phyloP scores from a whole-genome alignment of 1,140 invertebrate species.

The Nasonia giraulti region DNA sequence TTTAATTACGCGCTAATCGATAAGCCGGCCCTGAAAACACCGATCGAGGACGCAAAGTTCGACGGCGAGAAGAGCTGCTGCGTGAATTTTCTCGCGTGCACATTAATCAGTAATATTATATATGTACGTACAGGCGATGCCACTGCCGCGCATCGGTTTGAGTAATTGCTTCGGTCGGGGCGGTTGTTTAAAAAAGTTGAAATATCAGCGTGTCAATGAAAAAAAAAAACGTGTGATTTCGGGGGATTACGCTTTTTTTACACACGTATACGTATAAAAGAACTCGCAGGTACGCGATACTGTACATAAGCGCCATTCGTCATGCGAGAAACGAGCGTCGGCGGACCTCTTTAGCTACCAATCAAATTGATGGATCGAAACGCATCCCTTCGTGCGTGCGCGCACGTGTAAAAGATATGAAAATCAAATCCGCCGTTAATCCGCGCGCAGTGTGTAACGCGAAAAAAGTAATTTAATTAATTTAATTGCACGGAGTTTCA shows the following conservation, averaged over 20 bases:
- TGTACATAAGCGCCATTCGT: neutral
- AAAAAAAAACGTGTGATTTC: neutral
- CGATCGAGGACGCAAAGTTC: neutral
- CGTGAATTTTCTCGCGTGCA: neutral
- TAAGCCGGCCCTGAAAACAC: slow-evolving; percentile 17
- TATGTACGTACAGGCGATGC: neutral
- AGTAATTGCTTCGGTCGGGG: neutral
- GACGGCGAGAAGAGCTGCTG: neutral
- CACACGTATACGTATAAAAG: neutral
- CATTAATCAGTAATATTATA: neutral
- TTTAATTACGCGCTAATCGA: slow-evolving; percentile 28
- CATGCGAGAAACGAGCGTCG: neutral
- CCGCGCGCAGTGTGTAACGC: too few species aligned
- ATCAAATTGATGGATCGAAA: neutral
- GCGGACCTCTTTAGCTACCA: neutral
- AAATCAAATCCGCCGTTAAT: too few species aligned
- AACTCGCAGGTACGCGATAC: neutral
- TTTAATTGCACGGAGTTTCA: neutral
- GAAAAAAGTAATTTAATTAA: neutral
- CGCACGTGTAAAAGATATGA: too few species aligned
- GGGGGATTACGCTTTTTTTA: neutral
- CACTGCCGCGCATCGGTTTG: neutral
- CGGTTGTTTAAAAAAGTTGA: neutral
- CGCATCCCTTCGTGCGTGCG: neutral
- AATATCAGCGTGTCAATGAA: neutral